Percentiles rank a stretch among this genome's conserved stretches.
Evolutionary conservation across 2,797 vertebrate species (phyloP).

Genomic region (Alosa sapidissima): DNA sequence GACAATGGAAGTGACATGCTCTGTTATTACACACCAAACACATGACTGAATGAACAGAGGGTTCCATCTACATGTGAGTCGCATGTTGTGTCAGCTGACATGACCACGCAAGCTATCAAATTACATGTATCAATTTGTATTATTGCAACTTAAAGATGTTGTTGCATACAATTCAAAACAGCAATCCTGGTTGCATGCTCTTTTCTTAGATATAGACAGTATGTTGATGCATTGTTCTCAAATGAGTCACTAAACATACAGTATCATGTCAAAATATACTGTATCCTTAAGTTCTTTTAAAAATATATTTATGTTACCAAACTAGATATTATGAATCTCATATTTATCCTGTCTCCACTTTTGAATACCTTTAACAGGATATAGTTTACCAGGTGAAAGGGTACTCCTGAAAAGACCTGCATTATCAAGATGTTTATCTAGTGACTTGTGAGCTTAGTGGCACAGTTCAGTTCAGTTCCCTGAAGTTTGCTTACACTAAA

Average conservation of each 20-base stretch:
- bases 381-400: not conserved
- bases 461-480: not conserved
- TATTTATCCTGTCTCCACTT: not conserved
- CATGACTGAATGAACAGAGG: not conserved
- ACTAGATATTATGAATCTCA: not conserved
- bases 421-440: not conserved
- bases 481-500: not conserved
- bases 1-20: not conserved
- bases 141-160: not conserved
- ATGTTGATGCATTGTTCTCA: too few species aligned
- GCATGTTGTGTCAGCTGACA: not conserved
- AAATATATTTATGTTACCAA: not conserved
- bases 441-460: not conserved
- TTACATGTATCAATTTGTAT: not conserved
- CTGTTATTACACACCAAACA: not conserved
- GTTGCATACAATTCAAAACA: not conserved
- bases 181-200: not conserved
- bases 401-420: not conserved
- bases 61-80: not conserved
- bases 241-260: too few species aligned
- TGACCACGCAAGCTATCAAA: not conserved
- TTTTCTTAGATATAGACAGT: not conserved
- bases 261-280: too few species aligned
- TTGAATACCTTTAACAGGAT: not conserved
- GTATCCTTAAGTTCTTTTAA: too few species aligned